phyloP scores from a whole-genome alignment of 2,797 vertebrate genomes.

The Setipinna tenuifilis region DNA sequence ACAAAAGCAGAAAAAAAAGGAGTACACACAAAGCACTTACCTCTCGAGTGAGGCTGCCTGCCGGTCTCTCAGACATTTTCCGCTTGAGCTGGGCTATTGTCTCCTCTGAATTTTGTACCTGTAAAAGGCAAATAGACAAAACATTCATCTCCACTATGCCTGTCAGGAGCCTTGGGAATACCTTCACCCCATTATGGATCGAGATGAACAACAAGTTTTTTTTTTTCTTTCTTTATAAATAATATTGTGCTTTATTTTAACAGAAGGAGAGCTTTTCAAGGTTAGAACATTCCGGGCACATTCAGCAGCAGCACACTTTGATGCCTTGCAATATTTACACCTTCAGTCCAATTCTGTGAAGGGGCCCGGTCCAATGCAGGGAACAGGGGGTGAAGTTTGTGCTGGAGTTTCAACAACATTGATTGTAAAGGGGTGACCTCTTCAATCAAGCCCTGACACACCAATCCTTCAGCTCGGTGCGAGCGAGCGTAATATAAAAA shows the following conservation, averaged over 20 bases:
- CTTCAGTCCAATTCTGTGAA: conserved; percentile 11
- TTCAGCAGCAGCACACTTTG: neutral
- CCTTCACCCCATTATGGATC: neutral
- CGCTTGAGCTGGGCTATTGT: conserved; percentile 45
- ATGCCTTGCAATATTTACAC: neutral
- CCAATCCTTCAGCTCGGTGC: conserved; percentile 36
- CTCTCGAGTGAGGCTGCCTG: conserved; percentile 27
- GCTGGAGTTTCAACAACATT: conserved; percentile 27
- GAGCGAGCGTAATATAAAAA: conserved; percentile 29
- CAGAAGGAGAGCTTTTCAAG: neutral
- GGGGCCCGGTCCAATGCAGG: conserved; percentile 6
- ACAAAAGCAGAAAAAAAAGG: conserved; percentile 19
- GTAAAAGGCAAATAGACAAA: conserved; percentile 28
- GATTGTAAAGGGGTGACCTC: conserved; percentile 33
- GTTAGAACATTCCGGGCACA: conserved; percentile 1
- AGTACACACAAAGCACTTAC: conserved; percentile 43
- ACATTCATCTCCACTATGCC: conserved; percentile 23
- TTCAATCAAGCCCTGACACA: conserved; percentile 39
- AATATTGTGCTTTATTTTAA: neutral
- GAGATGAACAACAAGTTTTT: neutral
- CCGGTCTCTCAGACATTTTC: conserved; percentile 26
- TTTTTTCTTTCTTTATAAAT: neutral
- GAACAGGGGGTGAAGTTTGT: neutral
- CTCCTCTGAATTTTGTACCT: conserved; percentile 48
- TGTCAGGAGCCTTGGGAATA: neutral